Evolutionary conservation across 2,888 invertebrate genomes (phyloP).

Genomic region (Hybos culiciformis): DNA sequence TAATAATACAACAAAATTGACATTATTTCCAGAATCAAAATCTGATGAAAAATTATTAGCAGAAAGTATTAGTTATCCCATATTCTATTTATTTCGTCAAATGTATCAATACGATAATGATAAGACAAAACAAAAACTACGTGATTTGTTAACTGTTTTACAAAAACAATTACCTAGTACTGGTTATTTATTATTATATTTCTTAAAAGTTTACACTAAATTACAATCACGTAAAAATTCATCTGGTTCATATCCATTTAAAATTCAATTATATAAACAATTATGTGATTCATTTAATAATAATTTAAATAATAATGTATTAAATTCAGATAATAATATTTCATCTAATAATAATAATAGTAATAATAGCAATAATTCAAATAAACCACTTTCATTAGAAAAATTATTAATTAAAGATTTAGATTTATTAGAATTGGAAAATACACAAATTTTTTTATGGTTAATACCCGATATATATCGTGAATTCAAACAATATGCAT

Average conservation of each 20-base stretch:
- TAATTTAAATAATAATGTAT: constrained; percentile 37
- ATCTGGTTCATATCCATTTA: constrained; percentile 50
- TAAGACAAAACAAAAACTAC: constrained; percentile 60
- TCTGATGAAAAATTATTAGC: constrained; percentile 47
- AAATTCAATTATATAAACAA: constrained; percentile 75
- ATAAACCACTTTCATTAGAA: constrained; percentile 38
- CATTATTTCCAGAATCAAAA: constrained; percentile 40
- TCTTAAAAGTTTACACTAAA: constrained; percentile 65
- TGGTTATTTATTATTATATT: constrained; percentile 80
- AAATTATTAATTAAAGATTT: constrained; percentile 68
- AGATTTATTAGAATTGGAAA: constrained; percentile 76
- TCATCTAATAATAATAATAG: neutral
- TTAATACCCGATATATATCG: constrained; percentile 85
- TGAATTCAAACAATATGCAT: constrained; percentile 73
- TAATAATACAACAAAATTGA: no score
- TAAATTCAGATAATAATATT: constrained; percentile 8
- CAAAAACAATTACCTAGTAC: constrained; percentile 55
- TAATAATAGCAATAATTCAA: neutral
- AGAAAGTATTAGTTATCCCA: constrained; percentile 65
- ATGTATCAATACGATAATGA: constrained; percentile 61
- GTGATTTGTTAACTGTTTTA: constrained; percentile 70
- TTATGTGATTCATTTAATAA: constrained; percentile 70
- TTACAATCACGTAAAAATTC: constrained; percentile 39
- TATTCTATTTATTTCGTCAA: constrained; percentile 79
- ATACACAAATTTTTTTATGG: constrained; percentile 79